Conservation (phyloP, 1,140 invertebrate genomes). For the Zeugodacus cucurbitae region DNA sequence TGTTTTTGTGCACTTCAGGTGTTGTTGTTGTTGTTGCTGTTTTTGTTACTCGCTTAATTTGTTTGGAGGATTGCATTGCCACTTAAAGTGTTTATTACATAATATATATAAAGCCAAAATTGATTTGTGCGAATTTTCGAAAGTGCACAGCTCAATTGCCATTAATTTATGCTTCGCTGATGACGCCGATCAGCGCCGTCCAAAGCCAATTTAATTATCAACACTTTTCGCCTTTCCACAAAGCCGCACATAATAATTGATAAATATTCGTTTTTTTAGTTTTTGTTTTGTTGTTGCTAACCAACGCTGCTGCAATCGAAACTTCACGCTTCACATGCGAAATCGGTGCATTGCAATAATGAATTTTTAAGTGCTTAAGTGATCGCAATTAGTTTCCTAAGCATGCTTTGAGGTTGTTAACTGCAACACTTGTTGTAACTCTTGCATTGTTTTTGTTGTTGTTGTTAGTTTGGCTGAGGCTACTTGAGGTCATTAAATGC, state of each 20-base stretch:
- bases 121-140: background rate
- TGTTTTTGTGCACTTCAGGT: background rate
- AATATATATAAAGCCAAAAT: background rate
- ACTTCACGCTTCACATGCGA: constrained; percentile 13
- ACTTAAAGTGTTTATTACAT: background rate
- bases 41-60: background rate
- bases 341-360: constrained; percentile 20
- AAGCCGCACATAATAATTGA: background rate
- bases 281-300: background rate
- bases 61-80: background rate
- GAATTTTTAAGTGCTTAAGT: constrained; percentile 2
- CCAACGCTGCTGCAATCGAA: background rate
- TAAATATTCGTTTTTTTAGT: background rate
- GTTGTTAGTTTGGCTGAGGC: too few species aligned
- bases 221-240: too few species aligned
- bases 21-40: background rate
- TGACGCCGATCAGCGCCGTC: background rate
- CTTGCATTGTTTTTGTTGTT: background rate
- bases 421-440: background rate
- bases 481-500: constrained; percentile 1
- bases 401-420: background rate
- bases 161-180: background rate
- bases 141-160: background rate
- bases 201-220: background rate
- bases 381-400: background rate